phyloP scores from a whole-genome alignment of 1,140 invertebrate species.

The Macrostomum lignano region DNA sequence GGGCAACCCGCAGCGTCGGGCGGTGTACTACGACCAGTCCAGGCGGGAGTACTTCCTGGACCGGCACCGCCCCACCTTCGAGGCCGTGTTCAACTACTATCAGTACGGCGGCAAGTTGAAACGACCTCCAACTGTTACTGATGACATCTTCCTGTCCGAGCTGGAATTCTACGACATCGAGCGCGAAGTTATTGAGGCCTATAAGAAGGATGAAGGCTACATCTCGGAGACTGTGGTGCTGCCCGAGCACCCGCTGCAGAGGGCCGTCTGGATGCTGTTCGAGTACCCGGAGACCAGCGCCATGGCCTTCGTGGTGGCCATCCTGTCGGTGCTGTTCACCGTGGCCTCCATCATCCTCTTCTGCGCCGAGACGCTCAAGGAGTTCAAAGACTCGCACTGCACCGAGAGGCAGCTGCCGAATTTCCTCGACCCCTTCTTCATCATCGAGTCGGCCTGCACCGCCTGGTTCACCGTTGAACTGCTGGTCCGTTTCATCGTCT shows the following conservation, averaged over 20 bases:
- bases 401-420: slow-evolving; percentile 11
- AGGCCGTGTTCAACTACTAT: slow-evolving; percentile 26
- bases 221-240: slow-evolving; percentile 14
- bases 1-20: slow-evolving; percentile 59
- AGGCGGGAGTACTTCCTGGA: slow-evolving; percentile 37
- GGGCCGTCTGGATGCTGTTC: slow-evolving; percentile 23
- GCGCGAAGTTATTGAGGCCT: slow-evolving; percentile 17
- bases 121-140: slow-evolving; percentile 18
- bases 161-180: slow-evolving; percentile 25
- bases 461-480: slow-evolving; percentile 31
- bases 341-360: slow-evolving; percentile 76
- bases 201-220: slow-evolving; percentile 23
- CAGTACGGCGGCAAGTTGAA: slow-evolving; percentile 20
- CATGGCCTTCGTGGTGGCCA: slow-evolving; percentile 18
- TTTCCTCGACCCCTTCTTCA: slow-evolving; percentile 19
- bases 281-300: slow-evolving; percentile 24
- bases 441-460: slow-evolving; percentile 27
- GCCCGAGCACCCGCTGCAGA: slow-evolving; percentile 14
- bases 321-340: slow-evolving; percentile 45
- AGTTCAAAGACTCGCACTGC: slow-evolving; percentile 72
- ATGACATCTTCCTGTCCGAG: slow-evolving; percentile 23
- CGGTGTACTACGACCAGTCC: slow-evolving; percentile 85
- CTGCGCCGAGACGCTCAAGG: slow-evolving; percentile 79
- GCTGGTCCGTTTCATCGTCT: slow-evolving; percentile 21
- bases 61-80: slow-evolving; percentile 25